A percentile compares a stretch with the other conserved stretches of the same genome.
Evolutionary conservation across 2,113 vertebrate genomes (phyloP).

Genomic region (Phoxinus phoxinus): DNA sequence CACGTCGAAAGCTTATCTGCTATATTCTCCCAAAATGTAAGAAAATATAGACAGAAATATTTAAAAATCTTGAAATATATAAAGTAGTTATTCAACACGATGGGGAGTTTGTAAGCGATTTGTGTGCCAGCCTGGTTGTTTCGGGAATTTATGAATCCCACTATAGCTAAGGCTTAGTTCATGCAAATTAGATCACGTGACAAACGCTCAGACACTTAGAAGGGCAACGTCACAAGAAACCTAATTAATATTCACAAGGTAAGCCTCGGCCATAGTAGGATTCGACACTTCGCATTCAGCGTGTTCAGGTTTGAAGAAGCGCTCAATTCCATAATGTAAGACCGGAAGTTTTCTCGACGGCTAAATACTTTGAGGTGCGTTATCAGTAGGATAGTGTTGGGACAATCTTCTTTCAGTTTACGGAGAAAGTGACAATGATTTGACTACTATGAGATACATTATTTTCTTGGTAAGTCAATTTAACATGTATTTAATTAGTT

Average conservation of each 20-base stretch:
- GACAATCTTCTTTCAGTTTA: background rate
- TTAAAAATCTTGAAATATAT: background rate
- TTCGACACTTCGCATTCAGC: background rate
- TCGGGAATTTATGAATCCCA: background rate
- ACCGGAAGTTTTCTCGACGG: slow-evolving; percentile 11
- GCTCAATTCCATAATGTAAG: background rate
- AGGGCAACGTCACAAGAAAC: background rate
- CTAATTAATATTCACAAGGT: slow-evolving; percentile 1
- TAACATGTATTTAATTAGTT: background rate
- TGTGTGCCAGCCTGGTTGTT: background rate
- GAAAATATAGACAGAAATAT: background rate
- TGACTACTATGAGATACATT: slow-evolving; percentile 23
- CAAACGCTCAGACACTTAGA: background rate
- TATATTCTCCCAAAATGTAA: background rate
- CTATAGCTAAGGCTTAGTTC: background rate
- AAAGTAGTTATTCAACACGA: background rate
- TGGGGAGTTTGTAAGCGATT: background rate
- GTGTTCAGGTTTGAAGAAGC: background rate
- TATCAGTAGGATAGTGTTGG: background rate
- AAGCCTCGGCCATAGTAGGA: background rate
- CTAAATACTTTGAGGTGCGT: background rate
- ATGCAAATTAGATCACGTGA: slow-evolving; percentile 8
- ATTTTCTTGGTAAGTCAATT: background rate
- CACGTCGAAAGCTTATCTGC: background rate
- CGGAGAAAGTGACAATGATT: slow-evolving; percentile 6